A percentile compares a stretch with the other conserved stretches of the same genome.
Conservation (phyloP, 2,797 vertebrate genomes). For the Iguana delicatissima region DNA sequence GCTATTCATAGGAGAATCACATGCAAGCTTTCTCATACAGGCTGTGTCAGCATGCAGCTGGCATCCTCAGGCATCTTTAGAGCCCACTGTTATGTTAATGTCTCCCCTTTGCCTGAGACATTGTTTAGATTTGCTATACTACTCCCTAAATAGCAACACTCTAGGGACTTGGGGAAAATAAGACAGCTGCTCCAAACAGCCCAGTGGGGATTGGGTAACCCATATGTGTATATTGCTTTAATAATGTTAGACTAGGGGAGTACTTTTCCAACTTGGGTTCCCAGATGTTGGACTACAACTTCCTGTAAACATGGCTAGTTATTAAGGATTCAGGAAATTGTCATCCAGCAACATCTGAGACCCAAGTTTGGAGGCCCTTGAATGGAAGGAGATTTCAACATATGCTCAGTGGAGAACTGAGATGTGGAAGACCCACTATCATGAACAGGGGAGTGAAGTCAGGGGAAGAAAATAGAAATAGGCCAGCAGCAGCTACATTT, state of each 20-base stretch:
- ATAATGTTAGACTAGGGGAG: too few relatives aligned
- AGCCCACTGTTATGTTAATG: background rate
- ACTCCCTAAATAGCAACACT: background rate
- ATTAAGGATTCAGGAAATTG: background rate
- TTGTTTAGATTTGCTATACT: background rate
- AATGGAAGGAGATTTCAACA: too few relatives aligned
- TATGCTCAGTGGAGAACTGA: too few relatives aligned
- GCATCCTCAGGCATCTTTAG: background rate
- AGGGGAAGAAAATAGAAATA: too few relatives aligned
- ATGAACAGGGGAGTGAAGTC: too few relatives aligned
- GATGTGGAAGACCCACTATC: too few relatives aligned
- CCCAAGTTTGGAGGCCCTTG: too few relatives aligned
- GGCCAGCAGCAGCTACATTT: too few relatives aligned
- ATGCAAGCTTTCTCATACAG: background rate
- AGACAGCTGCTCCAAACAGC: background rate
- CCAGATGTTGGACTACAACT: background rate
- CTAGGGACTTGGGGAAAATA: background rate
- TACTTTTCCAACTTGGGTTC: background rate
- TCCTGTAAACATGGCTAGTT: background rate
- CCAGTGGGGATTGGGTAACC: background rate
- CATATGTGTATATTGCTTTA: too few relatives aligned
- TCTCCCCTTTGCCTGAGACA: background rate
- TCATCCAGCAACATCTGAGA: too few relatives aligned
- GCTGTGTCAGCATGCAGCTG: background rate
- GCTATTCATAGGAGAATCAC: background rate